These are phyloP conservation scores for Phenacoccus solenopsis DNA, from an alignment of 1,140 invertebrate species.

Conservation along the genomic window DNA sequence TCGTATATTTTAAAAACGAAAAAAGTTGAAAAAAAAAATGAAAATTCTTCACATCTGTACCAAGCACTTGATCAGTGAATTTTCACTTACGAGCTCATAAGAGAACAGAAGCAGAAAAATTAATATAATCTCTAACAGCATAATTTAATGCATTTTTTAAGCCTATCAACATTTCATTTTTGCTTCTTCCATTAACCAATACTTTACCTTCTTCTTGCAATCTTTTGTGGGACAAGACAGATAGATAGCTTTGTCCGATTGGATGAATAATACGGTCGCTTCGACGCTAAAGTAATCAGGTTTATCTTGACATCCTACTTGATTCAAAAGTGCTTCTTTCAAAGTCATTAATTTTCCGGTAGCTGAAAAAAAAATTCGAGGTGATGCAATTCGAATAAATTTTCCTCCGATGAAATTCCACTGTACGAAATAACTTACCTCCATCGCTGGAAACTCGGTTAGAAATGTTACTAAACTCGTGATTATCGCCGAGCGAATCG, in stretches of 20 bases:
- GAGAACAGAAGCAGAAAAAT: too few species aligned
- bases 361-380: neutral
- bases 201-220: slow-evolving; percentile 81
- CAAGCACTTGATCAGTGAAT: too few species aligned
- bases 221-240: slow-evolving; percentile 71
- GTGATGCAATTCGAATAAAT: neutral
- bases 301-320: slow-evolving; percentile 52
- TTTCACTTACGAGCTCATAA: too few species aligned
- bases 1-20: too few species aligned
- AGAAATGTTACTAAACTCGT: slow-evolving; percentile 49
- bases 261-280: slow-evolving; percentile 52
- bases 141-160: too few species aligned
- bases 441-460: slow-evolving; percentile 37
- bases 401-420: too few species aligned
- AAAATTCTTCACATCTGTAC: too few species aligned
- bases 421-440: slow-evolving; percentile 21
- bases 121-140: too few species aligned
- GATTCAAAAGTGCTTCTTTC: slow-evolving; percentile 50
- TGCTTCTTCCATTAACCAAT: too few species aligned
- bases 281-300: slow-evolving; percentile 64
- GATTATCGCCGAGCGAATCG: slow-evolving; percentile 46
- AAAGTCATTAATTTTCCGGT: slow-evolving; percentile 42
- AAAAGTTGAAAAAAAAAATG: too few species aligned
- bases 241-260: slow-evolving; percentile 71
- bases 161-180: too few species aligned